Base-by-base conservation (phyloP, 2,113 vertebrate species). In the Platichthys flesus region DNA sequence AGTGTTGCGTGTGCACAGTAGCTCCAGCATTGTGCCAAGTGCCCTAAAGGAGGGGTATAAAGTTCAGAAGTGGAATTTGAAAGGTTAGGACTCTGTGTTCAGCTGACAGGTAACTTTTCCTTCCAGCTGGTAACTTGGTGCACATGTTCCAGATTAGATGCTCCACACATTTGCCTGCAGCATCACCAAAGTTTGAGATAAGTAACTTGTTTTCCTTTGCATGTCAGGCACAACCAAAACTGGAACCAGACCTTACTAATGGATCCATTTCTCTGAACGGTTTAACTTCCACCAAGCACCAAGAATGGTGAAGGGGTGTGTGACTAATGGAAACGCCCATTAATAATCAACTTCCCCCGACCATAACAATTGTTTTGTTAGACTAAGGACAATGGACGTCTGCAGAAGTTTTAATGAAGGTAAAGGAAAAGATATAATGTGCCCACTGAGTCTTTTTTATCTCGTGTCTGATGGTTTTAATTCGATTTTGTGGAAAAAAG, bases 301-400 rank as follows among this genome's bases (percentile, higher is more conserved):
- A 56, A 56, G 10, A 20, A 49, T 37, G 55, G 37, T 40, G 14
- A 10, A 40, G 16, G 20, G 4, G 5, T 47, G 4, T 61, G 24
- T 79, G 56, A 79, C 35, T 37, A 37, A 2, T 37, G 10, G 23
- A 54, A 71, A 64, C 28, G 31, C 55, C 31, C 6, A 72, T 51
- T 54, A 66, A 47, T 28, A 71, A 72, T 60, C 23, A 9, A 24
- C 1, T 18, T n/a, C 10, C 51, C 12, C 37, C 37, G 10, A 21
- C 54, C 37, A 35, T 12, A 55, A 26, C 31, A 56, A 1, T 15
- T 31, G 49, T 23, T 62, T 67, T 62, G 3, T 15, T 15, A 16
- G 56, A 47, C 31, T 7, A 49, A 24, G 37, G 15, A 58, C 52
- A 52, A 13, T 37, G 31, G 1, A 52, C 47, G 63, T 59, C 56